These are phyloP conservation scores for Ooceraea biroi DNA, from an alignment of 1,140 invertebrate species.

Conservation along the genomic window DNA sequence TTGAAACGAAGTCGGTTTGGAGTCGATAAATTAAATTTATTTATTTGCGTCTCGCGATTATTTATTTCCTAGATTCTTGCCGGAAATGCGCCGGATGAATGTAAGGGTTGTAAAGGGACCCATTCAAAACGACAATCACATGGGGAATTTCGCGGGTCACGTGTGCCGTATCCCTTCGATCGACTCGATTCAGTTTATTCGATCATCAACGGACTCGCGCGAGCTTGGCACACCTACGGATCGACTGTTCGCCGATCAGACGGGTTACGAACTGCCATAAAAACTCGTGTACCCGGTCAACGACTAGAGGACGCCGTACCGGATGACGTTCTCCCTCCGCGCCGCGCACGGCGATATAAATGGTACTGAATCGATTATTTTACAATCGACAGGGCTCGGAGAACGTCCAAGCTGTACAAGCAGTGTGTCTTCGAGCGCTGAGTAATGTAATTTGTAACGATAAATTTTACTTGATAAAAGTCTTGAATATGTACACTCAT, in stretches of 20 bases:
- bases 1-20: too few relatives aligned
- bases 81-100: not conserved
- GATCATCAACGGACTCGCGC: slow-evolving; percentile 18
- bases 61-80: not conserved
- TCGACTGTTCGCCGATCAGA: slow-evolving; percentile 30
- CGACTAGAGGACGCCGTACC: slow-evolving; percentile 48
- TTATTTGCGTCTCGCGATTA: not conserved
- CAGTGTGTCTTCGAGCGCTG: too few relatives aligned
- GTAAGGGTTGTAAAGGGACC: not conserved
- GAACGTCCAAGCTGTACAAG: not conserved
- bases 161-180: not conserved
- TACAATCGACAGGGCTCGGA: too few relatives aligned
- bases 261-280: slow-evolving; percentile 54
- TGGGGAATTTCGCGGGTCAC: slow-evolving; percentile 48
- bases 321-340: slow-evolving; percentile 44
- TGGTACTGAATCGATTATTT: slow-evolving; percentile 1
- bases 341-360: not conserved
- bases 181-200: slow-evolving; percentile 39
- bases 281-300: slow-evolving; percentile 57
- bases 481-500: too few relatives aligned
- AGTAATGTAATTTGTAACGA: not conserved
- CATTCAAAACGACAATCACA: slow-evolving; percentile 6
- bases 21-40: not conserved
- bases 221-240: slow-evolving; percentile 28
- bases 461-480: too few relatives aligned